phyloP scores from a whole-genome alignment of 1,140 invertebrate species.

The Rhopalosiphum maidis region DNA sequence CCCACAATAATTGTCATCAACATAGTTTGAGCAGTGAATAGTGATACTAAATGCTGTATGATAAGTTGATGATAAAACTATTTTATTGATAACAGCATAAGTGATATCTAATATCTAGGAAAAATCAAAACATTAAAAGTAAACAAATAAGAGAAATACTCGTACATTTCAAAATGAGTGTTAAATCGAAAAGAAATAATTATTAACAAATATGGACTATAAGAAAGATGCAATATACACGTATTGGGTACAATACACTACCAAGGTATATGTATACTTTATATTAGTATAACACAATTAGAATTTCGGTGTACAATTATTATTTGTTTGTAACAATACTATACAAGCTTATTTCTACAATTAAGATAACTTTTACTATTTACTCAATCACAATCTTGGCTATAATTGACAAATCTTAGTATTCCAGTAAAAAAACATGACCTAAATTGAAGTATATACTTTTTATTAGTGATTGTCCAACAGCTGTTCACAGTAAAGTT shows the following conservation, averaged over 20 bases:
- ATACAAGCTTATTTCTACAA: not conserved
- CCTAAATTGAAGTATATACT: not conserved
- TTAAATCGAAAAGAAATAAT: conserved; percentile 22
- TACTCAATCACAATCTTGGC: not conserved
- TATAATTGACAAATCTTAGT: not conserved
- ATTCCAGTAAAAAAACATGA: not conserved
- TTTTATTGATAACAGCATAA: conserved; percentile 23
- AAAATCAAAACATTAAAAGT: conserved; percentile 44
- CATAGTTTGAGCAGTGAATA: too few relatives aligned
- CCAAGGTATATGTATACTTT: conserved; percentile 62
- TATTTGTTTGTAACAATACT: not conserved
- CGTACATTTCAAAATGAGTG: conserved; percentile 40
- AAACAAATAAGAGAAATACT: conserved; percentile 35
- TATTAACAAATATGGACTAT: conserved; percentile 63
- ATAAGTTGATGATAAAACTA: not conserved
- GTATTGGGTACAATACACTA: conserved; percentile 67
- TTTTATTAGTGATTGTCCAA: not conserved
- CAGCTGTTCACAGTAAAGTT: not conserved
- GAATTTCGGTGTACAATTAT: not conserved
- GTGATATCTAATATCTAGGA: conserved; percentile 20
- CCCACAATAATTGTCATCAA: too few relatives aligned
- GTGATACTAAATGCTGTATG: not conserved
- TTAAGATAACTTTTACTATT: not conserved
- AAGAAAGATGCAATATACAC: conserved; percentile 66
- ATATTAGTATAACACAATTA: not conserved